Conservation (phyloP, 2,888 invertebrate species). For the Nemurella pictetii region DNA sequence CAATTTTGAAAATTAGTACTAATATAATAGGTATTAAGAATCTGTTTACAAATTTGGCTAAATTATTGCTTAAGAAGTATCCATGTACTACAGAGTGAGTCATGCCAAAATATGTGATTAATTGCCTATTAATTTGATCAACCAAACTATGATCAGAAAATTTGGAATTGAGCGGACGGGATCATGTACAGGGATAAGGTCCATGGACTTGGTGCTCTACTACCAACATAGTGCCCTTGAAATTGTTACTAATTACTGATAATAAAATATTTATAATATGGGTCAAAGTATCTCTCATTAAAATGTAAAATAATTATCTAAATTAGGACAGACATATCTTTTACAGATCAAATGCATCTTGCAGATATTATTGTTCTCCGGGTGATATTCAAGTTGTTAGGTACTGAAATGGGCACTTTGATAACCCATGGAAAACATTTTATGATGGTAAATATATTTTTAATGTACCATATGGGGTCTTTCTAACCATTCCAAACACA, state of each 20-base stretch:
- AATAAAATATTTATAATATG: not conserved
- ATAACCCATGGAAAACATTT: too few species aligned
- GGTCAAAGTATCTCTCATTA: not conserved
- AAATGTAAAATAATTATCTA: not conserved
- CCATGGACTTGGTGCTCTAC: not conserved
- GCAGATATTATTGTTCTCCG: too few species aligned
- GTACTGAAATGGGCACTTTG: too few species aligned
- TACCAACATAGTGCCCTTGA: slow-evolving; percentile 10
- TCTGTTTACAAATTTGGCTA: too few species aligned
- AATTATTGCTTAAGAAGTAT: too few species aligned
- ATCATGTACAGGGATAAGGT: not conserved
- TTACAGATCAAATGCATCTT: too few species aligned
- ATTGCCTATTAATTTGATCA: not conserved
- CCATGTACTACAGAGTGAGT: too few species aligned
- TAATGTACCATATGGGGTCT: too few species aligned
- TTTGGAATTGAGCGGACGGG: not conserved
- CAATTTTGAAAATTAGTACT: not conserved
- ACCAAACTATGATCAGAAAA: not conserved
- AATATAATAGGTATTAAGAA: too few species aligned
- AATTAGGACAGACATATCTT: not conserved
- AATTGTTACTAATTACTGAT: not conserved
- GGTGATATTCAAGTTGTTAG: too few species aligned
- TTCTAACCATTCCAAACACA: too few species aligned
- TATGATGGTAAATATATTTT: too few species aligned
- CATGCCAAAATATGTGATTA: not conserved